Evolutionary conservation across 2,888 invertebrate genomes (phyloP), one percentile per base, ranked within the genome.

Genomic region (Sesia apiformis): DNA sequence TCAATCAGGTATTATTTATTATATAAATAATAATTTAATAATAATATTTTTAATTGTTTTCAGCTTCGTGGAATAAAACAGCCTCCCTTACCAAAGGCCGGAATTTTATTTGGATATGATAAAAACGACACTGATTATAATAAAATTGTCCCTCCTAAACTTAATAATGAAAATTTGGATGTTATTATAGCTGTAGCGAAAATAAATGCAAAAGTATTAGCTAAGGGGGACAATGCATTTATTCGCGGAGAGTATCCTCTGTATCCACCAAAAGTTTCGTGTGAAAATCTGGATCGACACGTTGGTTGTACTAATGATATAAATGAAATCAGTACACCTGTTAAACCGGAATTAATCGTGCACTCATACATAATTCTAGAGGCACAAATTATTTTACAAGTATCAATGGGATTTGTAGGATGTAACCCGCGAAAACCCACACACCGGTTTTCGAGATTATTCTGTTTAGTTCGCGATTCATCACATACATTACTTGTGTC

Each of bases 331-430:
- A 65, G 74, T 63, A 55, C 56, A 23, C 56, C 63, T 3, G n/a
- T 72, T 1, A 62, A 55, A 39, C 75, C 80, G 0, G 56, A 67
- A 6, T 53, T 76, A 42, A 50, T 76, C 3, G 71, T 87, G 39
- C 76, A 73, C 46, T 62, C 81, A 38, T 63, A 67, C 4, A 57
- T 76, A 0, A 65, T 87, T 49, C 62, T 87, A 57, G 63, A 78
- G 57, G 73, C 87, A 1, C 83, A 88, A 61, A 88, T 88, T 85
- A 70, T 71, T 40, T 60, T 89, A 46, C 78, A 82, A 63, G 73
- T 77, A n/a, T 79, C 80, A 5, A 63, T 87, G 4, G 88, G 87
- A 3, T 56, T 81, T 4, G 78, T 85, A 38, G 88, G 89, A 39
- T 87, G 88, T 60, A 76, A 68, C 57, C 67, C 74, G 43, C 66